Conservation (phyloP, 1,140 invertebrate species). For the Scaptomyza montana region DNA sequence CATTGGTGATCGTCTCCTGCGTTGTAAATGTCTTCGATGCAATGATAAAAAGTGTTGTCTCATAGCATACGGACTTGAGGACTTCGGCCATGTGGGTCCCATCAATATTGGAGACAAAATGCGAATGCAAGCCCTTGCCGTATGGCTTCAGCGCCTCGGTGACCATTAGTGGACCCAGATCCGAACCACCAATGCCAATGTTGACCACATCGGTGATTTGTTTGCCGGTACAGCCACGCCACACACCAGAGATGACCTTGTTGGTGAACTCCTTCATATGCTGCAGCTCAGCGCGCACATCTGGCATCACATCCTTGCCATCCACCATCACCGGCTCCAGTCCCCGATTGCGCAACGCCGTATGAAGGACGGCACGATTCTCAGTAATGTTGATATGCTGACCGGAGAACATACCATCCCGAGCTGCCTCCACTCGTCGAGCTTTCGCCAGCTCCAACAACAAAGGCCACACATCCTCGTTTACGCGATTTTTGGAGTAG, state of each 20-base stretch:
- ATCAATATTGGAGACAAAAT: slow-evolving; percentile 99
- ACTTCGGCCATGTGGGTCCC: slow-evolving; percentile 98
- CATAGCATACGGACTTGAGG: slow-evolving; percentile 94
- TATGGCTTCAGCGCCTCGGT: slow-evolving; percentile 98
- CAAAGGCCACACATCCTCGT: slow-evolving; percentile 89
- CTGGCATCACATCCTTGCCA: slow-evolving; percentile 96
- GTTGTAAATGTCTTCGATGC: slow-evolving; percentile 99
- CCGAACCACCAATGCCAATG: slow-evolving; percentile 99
- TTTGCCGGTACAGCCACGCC: slow-evolving; percentile 95
- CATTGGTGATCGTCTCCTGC: slow-evolving; percentile 99
- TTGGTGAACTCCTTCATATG: slow-evolving; percentile 98
- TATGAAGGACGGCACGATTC: slow-evolving; percentile 96
- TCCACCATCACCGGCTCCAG: slow-evolving; percentile 92
- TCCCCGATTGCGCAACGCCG: slow-evolving; percentile 94
- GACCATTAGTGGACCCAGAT: slow-evolving; percentile 99
- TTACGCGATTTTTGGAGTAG: slow-evolving; percentile 98
- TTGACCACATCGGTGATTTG: slow-evolving; percentile 99
- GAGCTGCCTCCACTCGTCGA: slow-evolving; percentile 92
- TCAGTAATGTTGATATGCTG: slow-evolving; percentile 99
- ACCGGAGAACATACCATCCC: slow-evolving; percentile 97
- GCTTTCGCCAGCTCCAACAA: slow-evolving; percentile 93
- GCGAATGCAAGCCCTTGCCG: slow-evolving; percentile 93
- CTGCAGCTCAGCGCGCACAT: slow-evolving; percentile 94
- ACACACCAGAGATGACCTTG: slow-evolving; percentile 87
- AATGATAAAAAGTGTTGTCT: slow-evolving; percentile 98